Evolutionary conservation across 2,888 invertebrate genomes (phyloP).

Genomic region (Ectemnius continuus): DNA sequence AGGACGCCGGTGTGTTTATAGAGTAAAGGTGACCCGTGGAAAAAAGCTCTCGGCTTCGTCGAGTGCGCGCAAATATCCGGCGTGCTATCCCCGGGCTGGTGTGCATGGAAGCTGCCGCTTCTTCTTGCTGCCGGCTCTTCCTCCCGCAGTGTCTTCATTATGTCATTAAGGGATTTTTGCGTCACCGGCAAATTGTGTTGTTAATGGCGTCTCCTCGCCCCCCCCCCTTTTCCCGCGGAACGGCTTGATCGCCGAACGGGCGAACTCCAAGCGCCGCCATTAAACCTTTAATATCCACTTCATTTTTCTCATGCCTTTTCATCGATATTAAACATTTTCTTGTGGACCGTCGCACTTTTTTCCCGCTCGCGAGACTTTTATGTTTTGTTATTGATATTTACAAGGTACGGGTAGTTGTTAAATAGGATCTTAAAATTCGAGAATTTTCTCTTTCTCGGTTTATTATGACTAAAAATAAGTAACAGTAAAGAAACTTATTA

Average conservation of each 20-base stretch:
- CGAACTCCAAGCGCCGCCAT: neutral
- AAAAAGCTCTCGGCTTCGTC: slow-evolving; percentile 31
- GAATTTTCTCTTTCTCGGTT: no score
- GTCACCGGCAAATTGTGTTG: slow-evolving; percentile 30
- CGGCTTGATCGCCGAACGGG: slow-evolving; percentile 34
- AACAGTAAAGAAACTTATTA: no score
- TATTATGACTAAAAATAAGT: no score
- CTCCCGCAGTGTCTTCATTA: slow-evolving; percentile 53
- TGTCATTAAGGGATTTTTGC: slow-evolving; percentile 51
- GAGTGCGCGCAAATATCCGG: slow-evolving; percentile 30
- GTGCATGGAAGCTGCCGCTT: neutral
- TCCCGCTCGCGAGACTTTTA: no score
- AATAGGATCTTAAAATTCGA: no score
- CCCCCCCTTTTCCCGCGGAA: slow-evolving; percentile 15
- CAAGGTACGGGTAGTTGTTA: no score
- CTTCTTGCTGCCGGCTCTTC: neutral
- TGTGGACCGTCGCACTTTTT: no score
- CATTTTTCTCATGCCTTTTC: no score
- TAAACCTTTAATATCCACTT: slow-evolving; percentile 6
- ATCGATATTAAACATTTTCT: no score
- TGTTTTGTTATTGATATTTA: no score
- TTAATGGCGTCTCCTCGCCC: slow-evolving; percentile 31
- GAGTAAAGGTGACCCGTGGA: no score
- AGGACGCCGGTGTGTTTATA: no score
- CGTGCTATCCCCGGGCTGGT: slow-evolving; percentile 23